phyloP scores from a whole-genome alignment of 2,888 invertebrate species.

The Drosophila anomelani region DNA sequence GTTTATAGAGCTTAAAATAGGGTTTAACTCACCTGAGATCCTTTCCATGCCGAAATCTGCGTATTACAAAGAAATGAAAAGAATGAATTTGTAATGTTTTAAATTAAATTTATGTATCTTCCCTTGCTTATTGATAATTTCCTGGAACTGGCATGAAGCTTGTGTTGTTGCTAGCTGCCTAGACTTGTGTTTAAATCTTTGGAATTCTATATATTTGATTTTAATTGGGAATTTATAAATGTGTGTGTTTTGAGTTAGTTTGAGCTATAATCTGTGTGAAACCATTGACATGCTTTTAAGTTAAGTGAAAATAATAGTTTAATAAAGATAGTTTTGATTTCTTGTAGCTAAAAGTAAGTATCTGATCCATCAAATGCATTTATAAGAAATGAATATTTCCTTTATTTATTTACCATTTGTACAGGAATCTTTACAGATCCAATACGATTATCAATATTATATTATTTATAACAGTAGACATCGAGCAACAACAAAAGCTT shows the following conservation, averaged over 20 bases:
- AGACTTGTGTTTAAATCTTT: neutral
- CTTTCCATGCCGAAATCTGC: constrained; percentile 85
- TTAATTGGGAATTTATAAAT: neutral
- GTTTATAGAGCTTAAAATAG: no score
- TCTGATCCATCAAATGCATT: no score
- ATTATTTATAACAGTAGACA: constrained; percentile 15
- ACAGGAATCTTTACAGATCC: no score
- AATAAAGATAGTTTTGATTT: no score
- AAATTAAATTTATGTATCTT: neutral
- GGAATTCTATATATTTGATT: neutral
- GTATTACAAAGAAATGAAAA: constrained; percentile 30
- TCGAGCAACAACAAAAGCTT: constrained; percentile 83
- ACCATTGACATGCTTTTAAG: neutral
- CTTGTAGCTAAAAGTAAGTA: no score
- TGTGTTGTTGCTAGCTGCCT: constrained; percentile 45
- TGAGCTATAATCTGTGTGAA: neutral
- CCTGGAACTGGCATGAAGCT: constrained; percentile 61
- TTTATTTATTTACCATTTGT: no score
- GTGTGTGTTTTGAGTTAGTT: neutral
- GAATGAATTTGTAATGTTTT: constrained; percentile 42
- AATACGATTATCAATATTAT: no score
- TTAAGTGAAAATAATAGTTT: neutral
- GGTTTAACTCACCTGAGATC: constrained; percentile 82
- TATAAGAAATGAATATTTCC: no score
- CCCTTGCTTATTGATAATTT: neutral